Evolutionary conservation across 92 coral and sea anemone species (phyloP).

Genomic region (Phenganax subtilis): DNA sequence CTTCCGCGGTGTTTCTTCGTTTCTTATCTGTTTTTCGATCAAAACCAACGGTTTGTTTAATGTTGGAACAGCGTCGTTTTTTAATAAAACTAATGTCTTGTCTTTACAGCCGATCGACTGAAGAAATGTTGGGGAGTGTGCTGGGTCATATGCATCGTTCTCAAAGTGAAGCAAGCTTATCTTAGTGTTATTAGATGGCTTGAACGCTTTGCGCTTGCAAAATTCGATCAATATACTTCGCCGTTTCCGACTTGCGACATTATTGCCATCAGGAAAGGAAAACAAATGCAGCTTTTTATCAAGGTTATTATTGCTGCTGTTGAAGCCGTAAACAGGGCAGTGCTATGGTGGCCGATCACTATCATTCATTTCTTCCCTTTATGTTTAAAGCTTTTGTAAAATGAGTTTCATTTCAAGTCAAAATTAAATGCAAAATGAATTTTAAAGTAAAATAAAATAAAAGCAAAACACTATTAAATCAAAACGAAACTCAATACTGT

Average conservation of each 20-base stretch:
- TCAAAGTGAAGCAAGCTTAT: not conserved
- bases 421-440: too few relatives aligned
- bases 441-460: too few relatives aligned
- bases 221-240: not conserved
- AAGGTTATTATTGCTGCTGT: too few relatives aligned
- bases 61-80: constrained; percentile 23
- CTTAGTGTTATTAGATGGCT: not conserved
- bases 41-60: constrained; percentile 11
- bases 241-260: not conserved
- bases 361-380: too few relatives aligned
- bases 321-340: too few relatives aligned
- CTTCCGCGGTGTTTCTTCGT: constrained; percentile 24
- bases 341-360: too few relatives aligned
- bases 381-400: too few relatives aligned
- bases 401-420: too few relatives aligned
- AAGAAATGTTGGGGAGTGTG: constrained; percentile 9
- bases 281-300: too few relatives aligned
- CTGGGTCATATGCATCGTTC: not conserved
- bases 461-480: too few relatives aligned
- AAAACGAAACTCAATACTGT: too few relatives aligned
- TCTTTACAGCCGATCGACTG: constrained; percentile 1
- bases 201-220: constrained; percentile 9
- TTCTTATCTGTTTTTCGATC: not conserved
- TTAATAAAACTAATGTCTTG: not conserved
- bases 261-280: too few relatives aligned